phyloP scores from a whole-genome alignment of 2,797 vertebrate species.

The Myripristis jacobus region DNA sequence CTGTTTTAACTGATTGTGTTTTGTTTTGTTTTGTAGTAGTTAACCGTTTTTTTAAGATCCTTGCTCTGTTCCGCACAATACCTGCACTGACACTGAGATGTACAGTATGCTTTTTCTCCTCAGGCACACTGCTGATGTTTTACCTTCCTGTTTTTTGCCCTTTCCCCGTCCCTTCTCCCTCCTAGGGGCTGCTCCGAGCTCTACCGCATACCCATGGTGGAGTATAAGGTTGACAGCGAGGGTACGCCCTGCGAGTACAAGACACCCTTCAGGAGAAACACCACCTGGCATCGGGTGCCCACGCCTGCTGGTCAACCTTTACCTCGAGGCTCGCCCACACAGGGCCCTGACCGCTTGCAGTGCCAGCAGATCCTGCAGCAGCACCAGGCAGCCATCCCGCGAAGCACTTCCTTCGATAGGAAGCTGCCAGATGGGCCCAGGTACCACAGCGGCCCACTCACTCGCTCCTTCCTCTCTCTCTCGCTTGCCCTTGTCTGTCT shows the following conservation, averaged over 20 bases:
- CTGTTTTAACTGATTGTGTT: neutral
- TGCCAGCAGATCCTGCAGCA: constrained; percentile 94
- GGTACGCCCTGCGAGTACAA: constrained; percentile 98
- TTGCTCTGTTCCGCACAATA: neutral
- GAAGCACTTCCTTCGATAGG: constrained; percentile 96
- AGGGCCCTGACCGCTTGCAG: constrained; percentile 90
- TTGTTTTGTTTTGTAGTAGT: constrained; percentile 20
- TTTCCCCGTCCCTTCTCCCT: neutral
- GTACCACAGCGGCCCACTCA: constrained; percentile 71
- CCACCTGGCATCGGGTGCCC: constrained; percentile 96
- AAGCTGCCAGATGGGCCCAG: constrained; percentile 94
- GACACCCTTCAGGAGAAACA: constrained; percentile 97
- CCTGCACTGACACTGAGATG: neutral
- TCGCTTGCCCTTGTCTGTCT: neutral
- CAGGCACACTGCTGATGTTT: constrained; percentile 9
- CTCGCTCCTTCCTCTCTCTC: neutral
- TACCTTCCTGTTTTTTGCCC: constrained; percentile 15
- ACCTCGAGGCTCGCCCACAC: constrained; percentile 91
- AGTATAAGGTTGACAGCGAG: constrained; percentile 98
- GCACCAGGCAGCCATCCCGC: constrained; percentile 89
- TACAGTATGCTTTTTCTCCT: neutral
- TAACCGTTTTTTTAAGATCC: neutral
- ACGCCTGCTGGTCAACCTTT: constrained; percentile 86
- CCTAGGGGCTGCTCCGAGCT: constrained; percentile 96
- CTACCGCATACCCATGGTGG: constrained; percentile 97